Percentiles rank a stretch among this genome's conserved stretches.
These are phyloP conservation scores for Drosophila baimaii DNA, from an alignment of 1,140 invertebrate species.

Conservation along the genomic window DNA sequence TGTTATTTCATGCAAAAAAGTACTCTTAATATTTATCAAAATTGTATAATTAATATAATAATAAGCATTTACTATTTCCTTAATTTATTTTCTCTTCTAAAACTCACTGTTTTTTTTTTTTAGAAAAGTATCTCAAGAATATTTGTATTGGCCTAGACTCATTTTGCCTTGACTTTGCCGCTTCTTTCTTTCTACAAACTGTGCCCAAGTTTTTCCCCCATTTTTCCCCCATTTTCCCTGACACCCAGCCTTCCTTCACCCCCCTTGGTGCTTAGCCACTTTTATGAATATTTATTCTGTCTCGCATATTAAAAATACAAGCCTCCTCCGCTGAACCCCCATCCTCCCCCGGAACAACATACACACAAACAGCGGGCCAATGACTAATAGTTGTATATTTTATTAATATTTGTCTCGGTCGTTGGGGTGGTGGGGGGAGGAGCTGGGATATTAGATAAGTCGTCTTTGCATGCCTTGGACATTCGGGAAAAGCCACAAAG, in stretches of 20 bases:
- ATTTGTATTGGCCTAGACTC: constrained; percentile 21
- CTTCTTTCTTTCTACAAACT: constrained; percentile 16
- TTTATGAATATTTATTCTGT: constrained; percentile 82
- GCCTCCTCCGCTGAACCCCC: constrained; percentile 24
- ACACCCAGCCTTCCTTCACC: no score
- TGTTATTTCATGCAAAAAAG: no score
- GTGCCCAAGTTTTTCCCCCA: background rate
- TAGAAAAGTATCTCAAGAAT: background rate
- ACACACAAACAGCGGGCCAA: constrained; percentile 63
- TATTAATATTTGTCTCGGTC: constrained; percentile 82
- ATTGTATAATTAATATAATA: no score
- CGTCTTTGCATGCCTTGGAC: constrained; percentile 27
- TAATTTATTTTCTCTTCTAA: background rate
- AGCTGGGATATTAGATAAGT: constrained; percentile 36
- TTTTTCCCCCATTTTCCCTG: background rate
- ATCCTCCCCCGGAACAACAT: constrained; percentile 12
- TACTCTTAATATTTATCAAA: no score
- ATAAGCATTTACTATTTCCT: fast-evolving
- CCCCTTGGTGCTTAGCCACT: constrained; percentile 48
- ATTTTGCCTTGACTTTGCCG: constrained; percentile 43
- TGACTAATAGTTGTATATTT: constrained; percentile 83
- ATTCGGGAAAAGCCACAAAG: background rate
- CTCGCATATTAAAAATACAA: constrained; percentile 82
- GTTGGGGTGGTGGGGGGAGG: no score
- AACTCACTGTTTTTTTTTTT: background rate